Evolutionary conservation across 2,797 vertebrate species (phyloP).

Genomic region (Platalea minor): DNA sequence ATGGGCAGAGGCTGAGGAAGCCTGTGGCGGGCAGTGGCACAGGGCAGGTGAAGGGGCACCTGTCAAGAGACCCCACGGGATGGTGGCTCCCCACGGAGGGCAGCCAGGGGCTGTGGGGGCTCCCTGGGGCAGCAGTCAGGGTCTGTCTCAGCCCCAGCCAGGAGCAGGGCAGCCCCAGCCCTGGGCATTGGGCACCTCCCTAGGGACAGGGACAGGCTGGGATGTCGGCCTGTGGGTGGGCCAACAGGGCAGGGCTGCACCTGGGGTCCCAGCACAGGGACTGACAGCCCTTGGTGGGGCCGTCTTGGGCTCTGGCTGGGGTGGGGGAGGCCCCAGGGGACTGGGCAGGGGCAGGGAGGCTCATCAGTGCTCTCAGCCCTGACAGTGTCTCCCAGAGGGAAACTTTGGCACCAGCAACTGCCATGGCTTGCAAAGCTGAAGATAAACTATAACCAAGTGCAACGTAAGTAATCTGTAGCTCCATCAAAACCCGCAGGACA

Average conservation of each 20-base stretch:
- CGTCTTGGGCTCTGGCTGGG: neutral
- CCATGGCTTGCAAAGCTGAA: neutral
- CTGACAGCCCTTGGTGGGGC: neutral
- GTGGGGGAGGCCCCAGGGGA: accelerated
- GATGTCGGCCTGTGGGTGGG: accelerated
- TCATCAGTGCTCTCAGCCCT: neutral
- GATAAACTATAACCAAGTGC: neutral
- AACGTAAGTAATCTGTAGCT: accelerated
- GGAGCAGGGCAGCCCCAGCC: neutral
- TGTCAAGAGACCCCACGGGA: neutral
- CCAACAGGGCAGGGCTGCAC: neutral
- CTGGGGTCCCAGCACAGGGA: neutral
- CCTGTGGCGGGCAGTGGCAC: accelerated
- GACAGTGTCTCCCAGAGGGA: neutral
- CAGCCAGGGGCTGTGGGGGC: neutral
- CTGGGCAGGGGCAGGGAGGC: neutral
- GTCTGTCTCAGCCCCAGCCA: accelerated
- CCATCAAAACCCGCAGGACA: neutral
- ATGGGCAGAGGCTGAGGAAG: neutral
- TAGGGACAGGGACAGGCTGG: neutral
- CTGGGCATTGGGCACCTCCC: accelerated
- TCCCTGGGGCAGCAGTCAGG: neutral
- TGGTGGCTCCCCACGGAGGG: neutral
- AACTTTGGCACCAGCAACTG: neutral
- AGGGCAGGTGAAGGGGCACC: neutral